Conservation (phyloP, 2,113 vertebrate genomes). For the Thamnaconus septentrionalis region DNA sequence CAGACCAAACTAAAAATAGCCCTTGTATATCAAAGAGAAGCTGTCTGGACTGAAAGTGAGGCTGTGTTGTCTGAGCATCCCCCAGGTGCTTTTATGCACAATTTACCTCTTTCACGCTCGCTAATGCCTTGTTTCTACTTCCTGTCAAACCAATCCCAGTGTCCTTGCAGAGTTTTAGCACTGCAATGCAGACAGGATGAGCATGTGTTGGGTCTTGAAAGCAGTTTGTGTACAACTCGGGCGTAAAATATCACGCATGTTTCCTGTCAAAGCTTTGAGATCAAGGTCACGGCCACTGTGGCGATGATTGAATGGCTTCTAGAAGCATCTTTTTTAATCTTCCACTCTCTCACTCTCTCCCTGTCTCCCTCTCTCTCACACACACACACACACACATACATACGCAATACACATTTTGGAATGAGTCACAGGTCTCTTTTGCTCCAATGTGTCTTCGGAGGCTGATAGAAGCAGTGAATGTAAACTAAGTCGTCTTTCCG, state of each 20-base stretch:
- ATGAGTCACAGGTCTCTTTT: slow-evolving; percentile 56
- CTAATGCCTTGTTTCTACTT: too few species aligned
- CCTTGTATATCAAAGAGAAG: neutral
- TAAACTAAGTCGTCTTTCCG: slow-evolving; percentile 1
- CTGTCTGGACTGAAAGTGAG: neutral
- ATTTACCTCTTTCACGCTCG: neutral
- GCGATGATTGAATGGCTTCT: slow-evolving; percentile 7
- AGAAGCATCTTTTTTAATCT: slow-evolving; percentile 4
- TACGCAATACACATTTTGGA: slow-evolving; percentile 18
- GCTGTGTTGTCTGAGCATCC: neutral
- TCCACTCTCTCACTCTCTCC: too few species aligned
- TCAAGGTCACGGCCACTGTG: slow-evolving; percentile 18
- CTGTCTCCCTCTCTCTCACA: neutral
- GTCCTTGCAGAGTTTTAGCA: too few species aligned
- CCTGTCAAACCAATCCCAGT: too few species aligned
- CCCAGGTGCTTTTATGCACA: neutral
- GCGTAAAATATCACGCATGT: too few species aligned
- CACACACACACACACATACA: slow-evolving; percentile 5
- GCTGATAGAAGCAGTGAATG: neutral
- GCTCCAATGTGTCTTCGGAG: slow-evolving; percentile 39
- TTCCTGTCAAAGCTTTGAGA: neutral
- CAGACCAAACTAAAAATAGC: neutral
- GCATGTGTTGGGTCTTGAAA: too few species aligned
- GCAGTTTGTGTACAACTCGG: too few species aligned
- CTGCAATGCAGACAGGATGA: too few species aligned